Percentiles rank a stretch among this genome's conserved stretches.
Conservation (phyloP, 2,888 invertebrate genomes). For the Caenorhabditis wallacei region DNA sequence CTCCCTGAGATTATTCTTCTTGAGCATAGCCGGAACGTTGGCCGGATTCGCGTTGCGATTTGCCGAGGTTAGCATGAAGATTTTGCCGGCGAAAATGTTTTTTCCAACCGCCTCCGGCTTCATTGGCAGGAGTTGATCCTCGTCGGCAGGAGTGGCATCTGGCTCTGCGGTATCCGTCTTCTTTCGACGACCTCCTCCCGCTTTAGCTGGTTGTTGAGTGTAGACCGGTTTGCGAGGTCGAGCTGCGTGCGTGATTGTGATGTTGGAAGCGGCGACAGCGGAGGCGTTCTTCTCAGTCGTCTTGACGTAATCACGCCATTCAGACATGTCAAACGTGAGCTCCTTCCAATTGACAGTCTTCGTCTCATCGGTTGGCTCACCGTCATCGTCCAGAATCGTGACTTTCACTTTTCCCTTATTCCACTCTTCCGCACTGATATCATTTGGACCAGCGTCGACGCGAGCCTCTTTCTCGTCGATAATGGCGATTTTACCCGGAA, state of each 20-base stretch:
- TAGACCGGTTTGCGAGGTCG: conserved; percentile 28
- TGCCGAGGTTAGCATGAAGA: conserved; percentile 82
- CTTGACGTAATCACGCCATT: conserved; percentile 73
- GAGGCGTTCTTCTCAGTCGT: conserved; percentile 63
- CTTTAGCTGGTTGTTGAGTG: background rate
- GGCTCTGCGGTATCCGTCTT: background rate
- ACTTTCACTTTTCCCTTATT: conserved; percentile 66
- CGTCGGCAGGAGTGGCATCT: conserved; percentile 19
- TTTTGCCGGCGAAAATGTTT: conserved; percentile 70
- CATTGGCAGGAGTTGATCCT: conserved; percentile 34
- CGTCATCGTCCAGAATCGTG: conserved; percentile 64
- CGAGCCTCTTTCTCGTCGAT: conserved; percentile 41
- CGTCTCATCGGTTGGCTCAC: conserved; percentile 46
- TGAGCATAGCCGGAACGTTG: conserved; percentile 65
- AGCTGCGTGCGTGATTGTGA: conserved; percentile 33
- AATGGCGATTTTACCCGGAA: conserved; percentile 54
- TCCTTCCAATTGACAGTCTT: conserved; percentile 63
- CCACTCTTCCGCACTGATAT: conserved; percentile 75
- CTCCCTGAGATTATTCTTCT: conserved; percentile 77
- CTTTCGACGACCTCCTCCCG: conserved; percentile 8
- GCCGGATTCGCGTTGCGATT: conserved; percentile 66
- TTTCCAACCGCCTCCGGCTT: conserved; percentile 43
- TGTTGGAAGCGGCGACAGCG: conserved; percentile 56
- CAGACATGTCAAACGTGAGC: conserved; percentile 66
- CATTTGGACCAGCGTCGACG: conserved; percentile 68